These are phyloP conservation scores for Parelbella ahira DNA, from an alignment of 2,888 invertebrate species.

Conservation along the genomic window DNA sequence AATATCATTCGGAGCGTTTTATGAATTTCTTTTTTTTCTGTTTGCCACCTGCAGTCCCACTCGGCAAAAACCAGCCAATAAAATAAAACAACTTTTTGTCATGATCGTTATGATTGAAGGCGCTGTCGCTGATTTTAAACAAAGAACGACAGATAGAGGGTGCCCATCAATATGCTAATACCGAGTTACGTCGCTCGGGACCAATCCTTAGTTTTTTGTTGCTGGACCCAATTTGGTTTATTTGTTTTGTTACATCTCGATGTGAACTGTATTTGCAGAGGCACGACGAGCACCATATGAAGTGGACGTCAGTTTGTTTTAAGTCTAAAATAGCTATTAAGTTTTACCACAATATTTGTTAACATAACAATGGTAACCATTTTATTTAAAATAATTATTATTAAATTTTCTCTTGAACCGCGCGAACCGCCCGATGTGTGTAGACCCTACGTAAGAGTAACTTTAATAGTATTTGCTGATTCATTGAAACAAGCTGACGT, in stretches of 20 bases:
- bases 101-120: conserved; percentile 73
- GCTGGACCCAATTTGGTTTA: conserved; percentile 68
- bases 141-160: conserved; percentile 69
- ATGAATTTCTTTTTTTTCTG: conserved; percentile 28
- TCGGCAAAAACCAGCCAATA: conserved; percentile 57
- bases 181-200: conserved; percentile 52
- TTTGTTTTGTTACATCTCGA: conserved; percentile 73
- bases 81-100: conserved; percentile 60
- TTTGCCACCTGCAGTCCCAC: conserved; percentile 61
- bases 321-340: conserved; percentile 29
- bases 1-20: conserved; percentile 15
- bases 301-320: conserved; percentile 35
- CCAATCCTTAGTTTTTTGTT: conserved; percentile 58
- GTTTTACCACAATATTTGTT: conserved; percentile 25
- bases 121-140: conserved; percentile 77
- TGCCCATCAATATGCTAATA: conserved; percentile 77
- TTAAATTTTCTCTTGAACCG: conserved; percentile 10
- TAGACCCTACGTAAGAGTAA: too few species aligned
- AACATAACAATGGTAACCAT: conserved; percentile 10
- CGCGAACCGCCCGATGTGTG: conserved; percentile 23
- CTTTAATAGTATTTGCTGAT: conserved; percentile 48
- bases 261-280: conserved; percentile 66
- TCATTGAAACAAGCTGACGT: conserved; percentile 41
- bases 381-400: conserved; percentile 9
- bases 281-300: conserved; percentile 52